phyloP scores from a whole-genome alignment of 1,140 invertebrate genomes.

The Daktulosphaira vitifoliae region DNA sequence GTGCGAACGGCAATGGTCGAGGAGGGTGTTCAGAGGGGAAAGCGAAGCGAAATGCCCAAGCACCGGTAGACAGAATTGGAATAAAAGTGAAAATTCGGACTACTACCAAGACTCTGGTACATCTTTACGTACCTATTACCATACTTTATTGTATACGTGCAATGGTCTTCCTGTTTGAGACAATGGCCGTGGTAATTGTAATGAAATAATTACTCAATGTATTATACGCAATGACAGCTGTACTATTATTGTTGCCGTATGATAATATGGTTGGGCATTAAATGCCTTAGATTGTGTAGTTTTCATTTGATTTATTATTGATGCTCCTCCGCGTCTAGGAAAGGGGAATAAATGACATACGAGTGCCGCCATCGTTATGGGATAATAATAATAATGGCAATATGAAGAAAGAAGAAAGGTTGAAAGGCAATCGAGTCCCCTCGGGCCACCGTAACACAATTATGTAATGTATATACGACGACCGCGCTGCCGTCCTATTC shows the following conservation, averaged over 20 bases:
- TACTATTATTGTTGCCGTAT: no score
- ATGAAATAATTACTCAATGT: background rate
- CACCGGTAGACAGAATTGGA: background rate
- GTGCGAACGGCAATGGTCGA: background rate
- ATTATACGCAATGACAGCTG: no score
- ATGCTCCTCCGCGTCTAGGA: no score
- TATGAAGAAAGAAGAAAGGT: constrained; percentile 26
- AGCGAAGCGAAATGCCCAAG: constrained; percentile 12
- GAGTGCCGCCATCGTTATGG: no score
- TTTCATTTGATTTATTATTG: no score
- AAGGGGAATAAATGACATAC: no score
- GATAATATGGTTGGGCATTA: no score
- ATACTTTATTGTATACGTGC: background rate
- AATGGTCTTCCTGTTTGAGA: background rate
- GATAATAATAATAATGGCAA: background rate
- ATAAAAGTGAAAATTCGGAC: constrained; percentile 20
- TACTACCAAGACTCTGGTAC: no score
- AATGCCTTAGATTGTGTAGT: no score
- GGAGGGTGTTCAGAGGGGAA: background rate
- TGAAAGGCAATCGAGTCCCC: constrained; percentile 11
- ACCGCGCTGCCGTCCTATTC: background rate
- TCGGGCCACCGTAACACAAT: constrained; percentile 16
- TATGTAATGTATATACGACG: constrained; percentile 4
- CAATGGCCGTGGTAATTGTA: background rate
- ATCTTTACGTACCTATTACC: no score